Conservation (phyloP, 2,113 vertebrate genomes). For the Pelobates fuscus region DNA sequence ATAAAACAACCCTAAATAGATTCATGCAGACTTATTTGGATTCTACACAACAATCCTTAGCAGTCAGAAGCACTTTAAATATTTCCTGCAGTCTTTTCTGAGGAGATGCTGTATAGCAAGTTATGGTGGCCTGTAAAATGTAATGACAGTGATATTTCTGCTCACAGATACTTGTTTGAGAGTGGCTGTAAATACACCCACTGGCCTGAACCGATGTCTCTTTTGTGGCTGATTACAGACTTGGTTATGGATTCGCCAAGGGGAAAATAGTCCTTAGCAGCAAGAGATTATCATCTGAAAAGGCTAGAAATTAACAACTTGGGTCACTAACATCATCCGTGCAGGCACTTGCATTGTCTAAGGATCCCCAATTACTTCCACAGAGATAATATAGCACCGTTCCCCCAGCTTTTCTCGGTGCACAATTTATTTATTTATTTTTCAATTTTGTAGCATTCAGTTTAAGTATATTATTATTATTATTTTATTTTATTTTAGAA, state of each 20-base stretch:
- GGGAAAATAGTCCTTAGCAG: conserved; percentile 45
- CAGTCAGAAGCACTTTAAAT: conserved; percentile 32
- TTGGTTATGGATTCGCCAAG: conserved; percentile 43
- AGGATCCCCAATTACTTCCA: conserved; percentile 1
- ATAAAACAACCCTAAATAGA: conserved; percentile 3
- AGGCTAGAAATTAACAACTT: conserved; percentile 31
- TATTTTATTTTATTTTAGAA: too few species aligned
- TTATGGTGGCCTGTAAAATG: conserved; percentile 49
- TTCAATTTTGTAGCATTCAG: neutral
- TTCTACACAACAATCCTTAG: conserved; percentile 4
- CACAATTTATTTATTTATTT: neutral
- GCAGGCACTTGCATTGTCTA: neutral
- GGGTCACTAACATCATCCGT: conserved; percentile 29
- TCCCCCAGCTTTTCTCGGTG: neutral
- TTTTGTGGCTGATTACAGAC: conserved; percentile 50
- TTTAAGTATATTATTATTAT: too few species aligned
- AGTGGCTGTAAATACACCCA: conserved; percentile 47
- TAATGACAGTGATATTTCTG: conserved; percentile 50
- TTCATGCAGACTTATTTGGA: neutral
- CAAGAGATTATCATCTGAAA: conserved; percentile 44
- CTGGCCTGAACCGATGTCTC: conserved; percentile 46
- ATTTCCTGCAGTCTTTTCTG: conserved; percentile 36
- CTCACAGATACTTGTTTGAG: conserved; percentile 42
- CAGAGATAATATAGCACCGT: neutral
- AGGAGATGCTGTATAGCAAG: conserved; percentile 34